Base-by-base conservation (phyloP, 2,113 vertebrate genomes). In the Noctilio leporinus region DNA sequence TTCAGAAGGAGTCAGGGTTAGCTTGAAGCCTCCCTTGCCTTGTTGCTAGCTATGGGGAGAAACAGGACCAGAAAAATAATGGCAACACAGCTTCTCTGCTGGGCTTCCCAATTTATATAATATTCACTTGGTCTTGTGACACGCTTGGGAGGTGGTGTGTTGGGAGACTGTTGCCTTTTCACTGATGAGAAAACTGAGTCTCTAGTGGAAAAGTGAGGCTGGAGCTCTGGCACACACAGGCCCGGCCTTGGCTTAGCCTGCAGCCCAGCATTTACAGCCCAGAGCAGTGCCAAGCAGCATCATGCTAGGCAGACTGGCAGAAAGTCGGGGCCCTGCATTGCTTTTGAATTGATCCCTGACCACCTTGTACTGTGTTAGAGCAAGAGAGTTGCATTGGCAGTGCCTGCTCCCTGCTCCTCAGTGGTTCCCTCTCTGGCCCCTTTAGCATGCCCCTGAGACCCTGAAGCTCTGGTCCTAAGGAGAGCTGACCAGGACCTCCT, bases 41-140 rank as follows among this genome's bases (percentile, higher is more conserved):
- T 14, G 72, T 73, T 96, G 86, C 83, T 53, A 26, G n/a, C 78
- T 22, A 53, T n/a, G 89, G 51, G 75, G 89, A 86, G 93, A 93
- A 83, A 82, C 38, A 78, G 86, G 45, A 51, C 81, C 35, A 30
- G 89, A 43, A 82, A 70, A 84, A 85, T 35, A 43, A 55, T 11
- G 28, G 62, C 51, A 93, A 11, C 35, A 55, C 1, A n/a, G 2
- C 40, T 24, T 26, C 77, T 59, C 53, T 72, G 49, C 80, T 15
- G 40, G 33, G 12, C 38, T 26, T 94, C 67, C 30, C 35, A 5
- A 67, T 82, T 88, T 78, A 85, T 28, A 47, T 55, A 89, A 81
- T 72, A 55, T 11, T 62, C 67, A 89, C 72, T 55, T 72, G 65
- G 53, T 40, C n/a, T 89, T 92, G 73, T 86, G 75, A 78, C 45